Base-by-base conservation (phyloP, 2,888 invertebrate species). In the Drosophila paracracens region DNA sequence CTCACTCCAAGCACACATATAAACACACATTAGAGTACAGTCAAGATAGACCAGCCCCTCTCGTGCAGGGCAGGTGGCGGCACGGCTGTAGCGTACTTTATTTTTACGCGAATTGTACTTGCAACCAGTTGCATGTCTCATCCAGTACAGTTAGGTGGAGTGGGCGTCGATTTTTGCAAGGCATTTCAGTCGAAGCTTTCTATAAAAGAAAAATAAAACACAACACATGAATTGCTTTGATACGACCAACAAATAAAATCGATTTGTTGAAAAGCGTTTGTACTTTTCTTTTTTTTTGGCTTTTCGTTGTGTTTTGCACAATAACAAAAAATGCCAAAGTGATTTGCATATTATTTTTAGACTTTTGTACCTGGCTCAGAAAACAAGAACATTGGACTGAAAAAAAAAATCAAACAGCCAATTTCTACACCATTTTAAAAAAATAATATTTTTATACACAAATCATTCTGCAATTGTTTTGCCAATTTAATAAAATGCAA, bases 261-360 rank as follows among this genome's bases (percentile, higher is more conserved):
- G 80, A 84, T 83, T 66, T 75, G 61, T 65, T 56, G 65, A 68
- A 70, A 38, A 70, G 43, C 46, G 25, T 64, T 51, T 60, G 25
- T 43, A 29, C 13, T 33, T 33, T 33, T 10, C 2, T 25, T 25
- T 67, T 40, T 0, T 59, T 59, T 50, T 43, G 16, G 2, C 53
- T 43, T 54, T 54, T 48, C 25, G 18, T 51, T 63, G n/a, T 51
- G 6, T 38, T 36, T 46, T 58, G 6, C 27, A 68, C 58, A 58
- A 33, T 57, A 51, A 57, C 33, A 5, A 43, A 31, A 69, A 83
- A 76, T 74, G 56, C 52, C 79, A 76, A 80, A 76, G 82, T 82
- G 88, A 85, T 86, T 88, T 88, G 86, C 88, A 86, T 88, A 83
- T 82, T 82, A 46, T 84, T 81, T 74, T 81, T 74, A 71, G 69